Percentiles rank a stretch among this genome's conserved stretches.
These are phyloP conservation scores for Paedocypris micromegethes DNA, from an alignment of 2,797 vertebrate species.

Conservation along the genomic window DNA sequence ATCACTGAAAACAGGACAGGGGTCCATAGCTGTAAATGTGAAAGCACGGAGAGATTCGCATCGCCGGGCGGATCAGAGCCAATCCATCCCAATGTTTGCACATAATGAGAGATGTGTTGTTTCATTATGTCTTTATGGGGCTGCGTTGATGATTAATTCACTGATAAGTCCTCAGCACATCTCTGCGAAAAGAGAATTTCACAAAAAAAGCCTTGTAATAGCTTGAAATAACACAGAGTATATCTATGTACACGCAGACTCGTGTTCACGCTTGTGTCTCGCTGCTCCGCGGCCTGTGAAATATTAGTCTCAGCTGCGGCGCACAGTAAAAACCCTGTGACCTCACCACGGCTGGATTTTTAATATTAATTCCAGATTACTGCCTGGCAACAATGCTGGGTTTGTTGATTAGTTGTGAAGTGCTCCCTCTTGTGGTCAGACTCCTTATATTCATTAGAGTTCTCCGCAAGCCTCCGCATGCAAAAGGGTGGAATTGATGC, in stretches of 20 bases:
- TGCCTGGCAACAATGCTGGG: slow-evolving; percentile 7
- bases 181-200: too few relatives aligned
- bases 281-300: background rate
- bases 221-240: too few relatives aligned
- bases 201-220: too few relatives aligned
- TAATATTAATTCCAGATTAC: slow-evolving; percentile 12
- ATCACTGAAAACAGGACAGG: background rate
- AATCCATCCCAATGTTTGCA: background rate
- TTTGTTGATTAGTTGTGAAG: slow-evolving; percentile 29
- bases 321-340: background rate
- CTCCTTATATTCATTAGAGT: too few relatives aligned
- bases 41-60: slow-evolving; percentile 10
- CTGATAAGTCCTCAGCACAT: background rate
- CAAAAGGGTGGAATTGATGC: too few relatives aligned
- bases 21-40: background rate
- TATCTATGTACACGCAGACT: too few relatives aligned
- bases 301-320: background rate
- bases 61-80: background rate
- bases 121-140: background rate
- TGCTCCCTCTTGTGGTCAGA: slow-evolving; percentile 50
- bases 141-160: background rate
- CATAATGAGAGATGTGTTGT: slow-evolving; percentile 4
- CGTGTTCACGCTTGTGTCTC: background rate
- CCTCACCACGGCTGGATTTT: background rate
- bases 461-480: slow-evolving; percentile 9